A percentile compares a stretch with the other conserved stretches of the same genome.
phyloP scores from a whole-genome alignment of 2,888 invertebrate genomes.

The Octodonta nipae region DNA sequence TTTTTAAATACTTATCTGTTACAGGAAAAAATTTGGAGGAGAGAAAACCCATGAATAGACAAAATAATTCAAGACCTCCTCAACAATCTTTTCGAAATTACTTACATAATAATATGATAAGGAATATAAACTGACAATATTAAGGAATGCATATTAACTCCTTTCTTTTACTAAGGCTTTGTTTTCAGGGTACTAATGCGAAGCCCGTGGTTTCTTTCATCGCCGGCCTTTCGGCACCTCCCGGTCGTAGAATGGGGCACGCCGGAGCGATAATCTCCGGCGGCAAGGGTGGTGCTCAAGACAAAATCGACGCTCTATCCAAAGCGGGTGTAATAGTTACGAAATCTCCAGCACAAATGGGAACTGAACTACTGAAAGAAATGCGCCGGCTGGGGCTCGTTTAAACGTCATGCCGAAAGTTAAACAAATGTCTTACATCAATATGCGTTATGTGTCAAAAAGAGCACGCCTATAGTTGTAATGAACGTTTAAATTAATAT shows the following conservation, averaged over 20 bases:
- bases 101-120: no score
- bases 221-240: constrained; percentile 95
- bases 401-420: no score
- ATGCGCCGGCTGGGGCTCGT: constrained; percentile 62
- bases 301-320: constrained; percentile 90
- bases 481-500: no score
- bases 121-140: neutral
- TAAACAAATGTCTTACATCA: no score
- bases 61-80: no score
- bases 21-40: no score
- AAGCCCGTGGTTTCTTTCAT: constrained; percentile 99
- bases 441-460: no score
- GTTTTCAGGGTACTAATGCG: constrained; percentile 62
- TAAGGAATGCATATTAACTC: neutral
- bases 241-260: constrained; percentile 96
- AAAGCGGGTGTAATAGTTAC: constrained; percentile 89
- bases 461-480: no score
- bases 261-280: constrained; percentile 99
- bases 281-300: constrained; percentile 94
- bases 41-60: no score
- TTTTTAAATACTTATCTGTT: no score
- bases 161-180: neutral
- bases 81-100: no score
- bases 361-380: constrained; percentile 73
- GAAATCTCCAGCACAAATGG: constrained; percentile 93